phyloP scores from a whole-genome alignment of 2,797 vertebrate genomes.

The Ctenochaetus hawaiiensis region DNA sequence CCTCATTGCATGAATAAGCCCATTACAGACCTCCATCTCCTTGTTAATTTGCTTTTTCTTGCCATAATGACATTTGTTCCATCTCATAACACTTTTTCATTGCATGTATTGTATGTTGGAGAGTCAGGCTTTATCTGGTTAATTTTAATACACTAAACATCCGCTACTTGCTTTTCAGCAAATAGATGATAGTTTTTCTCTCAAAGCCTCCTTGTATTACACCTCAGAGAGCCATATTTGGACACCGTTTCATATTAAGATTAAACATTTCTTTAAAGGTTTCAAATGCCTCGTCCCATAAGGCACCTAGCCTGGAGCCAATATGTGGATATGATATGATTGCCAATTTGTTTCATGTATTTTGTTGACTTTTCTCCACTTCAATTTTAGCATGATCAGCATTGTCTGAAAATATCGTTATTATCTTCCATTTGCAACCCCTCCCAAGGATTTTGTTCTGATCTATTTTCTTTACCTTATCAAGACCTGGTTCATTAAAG shows the following conservation, averaged over 20 bases:
- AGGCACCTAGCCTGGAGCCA: slow-evolving; percentile 14
- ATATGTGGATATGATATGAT: slow-evolving; percentile 17
- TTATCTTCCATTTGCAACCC: slow-evolving; percentile 9
- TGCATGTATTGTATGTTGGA: slow-evolving; percentile 18
- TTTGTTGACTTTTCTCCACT: slow-evolving; percentile 18
- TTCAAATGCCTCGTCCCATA: slow-evolving; percentile 22
- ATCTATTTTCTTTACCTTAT: slow-evolving; percentile 9
- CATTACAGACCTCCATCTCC: slow-evolving; percentile 23
- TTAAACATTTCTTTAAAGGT: slow-evolving; percentile 31
- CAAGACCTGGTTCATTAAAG: not conserved
- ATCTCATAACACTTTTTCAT: slow-evolving; percentile 20
- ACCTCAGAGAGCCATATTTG: slow-evolving; percentile 26
- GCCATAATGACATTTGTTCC: slow-evolving; percentile 39
- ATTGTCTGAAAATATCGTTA: slow-evolving; percentile 1
- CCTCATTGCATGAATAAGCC: not conserved
- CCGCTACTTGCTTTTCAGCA: slow-evolving; percentile 14
- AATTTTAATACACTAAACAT: slow-evolving; percentile 14
- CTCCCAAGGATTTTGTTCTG: slow-evolving; percentile 3
- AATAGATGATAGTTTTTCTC: slow-evolving; percentile 20
- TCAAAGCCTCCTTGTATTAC: slow-evolving; percentile 5
- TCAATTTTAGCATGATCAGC: slow-evolving; percentile 13
- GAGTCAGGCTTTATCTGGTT: slow-evolving; percentile 27
- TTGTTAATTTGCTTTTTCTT: slow-evolving; percentile 17
- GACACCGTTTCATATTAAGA: slow-evolving; percentile 47
- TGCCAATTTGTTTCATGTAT: slow-evolving; percentile 34